Evolutionary conservation across 2,888 invertebrate genomes (phyloP).

Genomic region (Drosophila diplacantha): DNA sequence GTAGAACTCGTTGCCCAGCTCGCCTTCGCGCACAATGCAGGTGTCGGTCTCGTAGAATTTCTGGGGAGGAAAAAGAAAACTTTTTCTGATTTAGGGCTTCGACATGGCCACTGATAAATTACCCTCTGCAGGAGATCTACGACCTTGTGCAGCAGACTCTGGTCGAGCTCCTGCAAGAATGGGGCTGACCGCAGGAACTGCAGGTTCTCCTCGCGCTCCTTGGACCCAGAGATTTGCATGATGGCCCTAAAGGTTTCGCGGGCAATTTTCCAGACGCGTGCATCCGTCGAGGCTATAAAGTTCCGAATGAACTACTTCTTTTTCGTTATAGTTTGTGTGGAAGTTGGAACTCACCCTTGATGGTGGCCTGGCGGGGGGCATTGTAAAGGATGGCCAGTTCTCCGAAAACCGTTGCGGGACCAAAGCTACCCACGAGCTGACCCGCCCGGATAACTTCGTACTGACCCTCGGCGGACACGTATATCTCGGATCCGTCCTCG

Average conservation of each 20-base stretch:
- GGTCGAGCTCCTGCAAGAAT: constrained; percentile 84
- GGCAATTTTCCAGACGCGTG: constrained; percentile 93
- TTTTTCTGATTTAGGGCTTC: background rate
- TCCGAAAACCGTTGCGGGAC: constrained; percentile 90
- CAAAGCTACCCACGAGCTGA: constrained; percentile 87
- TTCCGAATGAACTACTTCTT: background rate
- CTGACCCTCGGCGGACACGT: constrained; percentile 90
- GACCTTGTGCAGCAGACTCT: constrained; percentile 86
- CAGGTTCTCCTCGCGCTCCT: constrained; percentile 90
- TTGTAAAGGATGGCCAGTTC: constrained; percentile 96
- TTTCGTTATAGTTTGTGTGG: background rate
- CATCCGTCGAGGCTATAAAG: constrained; percentile 83
- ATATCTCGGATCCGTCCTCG: constrained; percentile 91
- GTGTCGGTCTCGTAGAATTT: constrained; percentile 89
- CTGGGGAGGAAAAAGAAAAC: constrained; percentile 74
- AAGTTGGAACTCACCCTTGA: constrained; percentile 81
- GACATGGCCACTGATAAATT: constrained; percentile 47
- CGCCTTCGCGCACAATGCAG: constrained; percentile 90
- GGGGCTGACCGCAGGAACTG: constrained; percentile 90
- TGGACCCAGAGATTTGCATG: constrained; percentile 90
- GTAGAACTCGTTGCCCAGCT: constrained; percentile 92
- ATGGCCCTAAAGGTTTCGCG: constrained; percentile 91
- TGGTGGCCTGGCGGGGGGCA: constrained; percentile 92
- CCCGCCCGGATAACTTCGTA: constrained; percentile 91
- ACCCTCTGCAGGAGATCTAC: constrained; percentile 92